Base-by-base conservation (phyloP, 2,888 invertebrate genomes). In the Bellardia pandia region DNA sequence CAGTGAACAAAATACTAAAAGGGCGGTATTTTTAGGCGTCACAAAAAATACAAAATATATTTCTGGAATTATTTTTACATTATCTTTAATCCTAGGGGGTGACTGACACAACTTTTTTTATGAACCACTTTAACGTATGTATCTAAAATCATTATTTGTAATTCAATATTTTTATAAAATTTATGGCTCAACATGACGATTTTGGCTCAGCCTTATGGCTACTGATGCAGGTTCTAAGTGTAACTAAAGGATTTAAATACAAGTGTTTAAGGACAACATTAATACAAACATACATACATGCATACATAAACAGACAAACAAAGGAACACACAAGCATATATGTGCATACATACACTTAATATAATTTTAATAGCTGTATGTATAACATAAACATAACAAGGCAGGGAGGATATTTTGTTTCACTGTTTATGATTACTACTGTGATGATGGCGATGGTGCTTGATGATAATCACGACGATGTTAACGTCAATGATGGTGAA, bases 371-470 rank as follows among this genome's bases (percentile, higher is more conserved):
- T 23, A 23, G 11, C n/a, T 8, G 13, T 33, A 13, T 64, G 68
- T 23, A 42, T 11, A 71, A 60, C 14, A 30, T 33, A 13, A 40
- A 58, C 14, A 42, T 11, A 71, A 60, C 14, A 30, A 13, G n/a
- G 30, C 37, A 9, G 56, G 48, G 8, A 78, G 58, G 58, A 51
- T 33, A 16, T 58, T 40, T 58, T 82, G 68, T 71, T 71, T 62
- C 71, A 62, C 37, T 71, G 66, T 51, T 84, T 37, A 83, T 58
- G 64, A 77, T 77, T 37, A 66, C 66, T 56, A 23, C 45, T 68
- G 60, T n/a, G 7, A 40, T 30, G 23, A 62, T 42, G 75, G 23
- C 40, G 51, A 51, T 40, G 14, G 64, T 66, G 48, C 48, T 37
- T 53, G 37, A 16, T 68, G 60, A 74, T 60, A 51, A 62, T 68